Base-by-base conservation (phyloP, 2,888 invertebrate genomes). In the Branchinecta sandiegonensis region DNA sequence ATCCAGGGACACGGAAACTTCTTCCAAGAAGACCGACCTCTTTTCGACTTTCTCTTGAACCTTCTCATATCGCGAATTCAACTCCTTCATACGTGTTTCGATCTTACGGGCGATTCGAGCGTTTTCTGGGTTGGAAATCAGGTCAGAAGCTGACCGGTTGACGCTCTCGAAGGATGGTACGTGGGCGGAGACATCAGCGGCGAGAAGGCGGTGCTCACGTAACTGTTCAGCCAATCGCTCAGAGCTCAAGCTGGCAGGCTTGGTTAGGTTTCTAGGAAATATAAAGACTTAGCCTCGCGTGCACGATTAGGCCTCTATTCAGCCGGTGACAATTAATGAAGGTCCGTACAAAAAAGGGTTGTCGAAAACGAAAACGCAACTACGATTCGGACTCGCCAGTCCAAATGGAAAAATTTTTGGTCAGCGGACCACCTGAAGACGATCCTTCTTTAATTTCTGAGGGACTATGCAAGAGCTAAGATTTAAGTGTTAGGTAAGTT, bases 221-320 rank as follows among this genome's bases (percentile, higher is more conserved):
- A 92, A 82, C 78, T 95, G 94, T 75, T 93, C 91, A 75, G 92
- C 91, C 11, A 94, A 81, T 64, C 90, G 86, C 76, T 92, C 93
- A 67, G 80, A 78, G 72, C 91, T 87, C 1, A 95, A 81, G 6
- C 93, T 94, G 0, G 92, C 92, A 2, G 92, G 91, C 72, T 89
- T 85, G 74, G 84, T 83, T 74, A 89, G 84, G 69, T 82, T 81
- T 75, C 85, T 84, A 68, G 11, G 72, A 71, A 66, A 67, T 13
- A 66, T 7, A 48, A 66, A 66, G 11, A 66, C 5, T 47, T 17
- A 47, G 17, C 11, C 66, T 37, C 37, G 6, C 5, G 37, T 37
- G 4, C 37, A 37, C 37, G 37, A 37, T 2, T 5, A 37, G 37
- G 37, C 37, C 37, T 37, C 2, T 4, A 37, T 37, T 4, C 6